These are phyloP conservation scores for Chalcis sispes DNA, from an alignment of 2,888 invertebrate genomes.

Conservation along the genomic window DNA sequence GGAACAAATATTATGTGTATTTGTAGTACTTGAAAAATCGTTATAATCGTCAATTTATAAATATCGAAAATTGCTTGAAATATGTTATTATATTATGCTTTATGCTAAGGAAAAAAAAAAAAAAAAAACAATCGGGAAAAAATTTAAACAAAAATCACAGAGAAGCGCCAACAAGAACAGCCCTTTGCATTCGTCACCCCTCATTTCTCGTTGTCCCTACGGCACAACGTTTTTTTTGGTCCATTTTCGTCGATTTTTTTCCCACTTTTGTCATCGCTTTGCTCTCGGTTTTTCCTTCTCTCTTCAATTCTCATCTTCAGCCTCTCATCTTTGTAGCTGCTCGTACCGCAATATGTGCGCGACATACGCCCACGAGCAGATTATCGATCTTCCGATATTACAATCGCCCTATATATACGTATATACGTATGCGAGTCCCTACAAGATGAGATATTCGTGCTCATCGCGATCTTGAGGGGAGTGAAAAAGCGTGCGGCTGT, in stretches of 20 bases:
- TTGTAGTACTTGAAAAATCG: too few species aligned
- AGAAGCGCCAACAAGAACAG: not conserved
- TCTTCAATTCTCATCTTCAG: not conserved
- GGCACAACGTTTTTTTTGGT: not conserved
- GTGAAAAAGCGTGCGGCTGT: slow-evolving; percentile 17
- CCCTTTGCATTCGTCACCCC: not conserved
- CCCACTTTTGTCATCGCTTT: slow-evolving; percentile 11
- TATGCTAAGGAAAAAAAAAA: too few species aligned
- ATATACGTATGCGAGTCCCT: not conserved
- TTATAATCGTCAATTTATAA: too few species aligned
- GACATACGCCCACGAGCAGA: slow-evolving; percentile 31
- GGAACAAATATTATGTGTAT: too few species aligned
- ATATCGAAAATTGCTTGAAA: too few species aligned
- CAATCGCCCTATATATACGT: slow-evolving; percentile 32
- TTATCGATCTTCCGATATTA: slow-evolving; percentile 60
- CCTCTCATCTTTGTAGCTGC: too few species aligned
- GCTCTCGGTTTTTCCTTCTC: not conserved
- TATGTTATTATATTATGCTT: too few species aligned
- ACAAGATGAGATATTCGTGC: slow-evolving; percentile 36
- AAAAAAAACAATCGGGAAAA: not conserved
- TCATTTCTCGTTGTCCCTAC: not conserved
- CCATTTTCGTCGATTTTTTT: slow-evolving; percentile 12
- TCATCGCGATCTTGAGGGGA: not conserved
- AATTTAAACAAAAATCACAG: not conserved
- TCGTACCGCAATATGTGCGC: not conserved